Conservation (phyloP, 2,797 vertebrate genomes). For the Gymnoscopelus braueri region DNA sequence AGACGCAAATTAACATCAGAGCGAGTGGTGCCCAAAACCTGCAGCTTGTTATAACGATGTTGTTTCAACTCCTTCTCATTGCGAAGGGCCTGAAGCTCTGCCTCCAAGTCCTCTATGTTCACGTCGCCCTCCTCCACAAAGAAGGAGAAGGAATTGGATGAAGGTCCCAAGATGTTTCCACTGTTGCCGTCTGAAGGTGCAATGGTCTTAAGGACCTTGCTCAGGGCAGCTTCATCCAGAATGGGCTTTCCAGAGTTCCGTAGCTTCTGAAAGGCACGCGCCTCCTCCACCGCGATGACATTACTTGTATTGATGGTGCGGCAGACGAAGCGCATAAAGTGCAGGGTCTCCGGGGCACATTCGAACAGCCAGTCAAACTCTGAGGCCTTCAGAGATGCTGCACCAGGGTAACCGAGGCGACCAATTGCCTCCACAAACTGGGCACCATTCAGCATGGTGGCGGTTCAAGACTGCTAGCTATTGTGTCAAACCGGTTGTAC, state of each 20-base stretch:
- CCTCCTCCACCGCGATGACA: conserved; percentile 82
- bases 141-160: conserved; percentile 32
- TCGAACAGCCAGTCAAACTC: conserved; percentile 98
- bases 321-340: conserved; percentile 91
- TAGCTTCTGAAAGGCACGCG: conserved; percentile 79
- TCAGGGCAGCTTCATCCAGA: conserved; percentile 84
- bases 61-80: conserved; percentile 84
- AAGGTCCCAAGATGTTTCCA: conserved; percentile 12
- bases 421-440: conserved; percentile 89
- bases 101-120: conserved; percentile 81
- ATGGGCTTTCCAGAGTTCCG: conserved; percentile 80
- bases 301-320: conserved; percentile 80
- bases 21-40: conserved; percentile 75
- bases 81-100: conserved; percentile 82
- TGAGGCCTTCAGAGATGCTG: conserved; percentile 82
- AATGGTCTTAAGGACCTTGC: conserved; percentile 86
- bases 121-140: conserved; percentile 68
- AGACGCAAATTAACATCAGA: conserved; percentile 76
- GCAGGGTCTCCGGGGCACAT: conserved; percentile 80
- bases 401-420: conserved; percentile 85
- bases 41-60: conserved; percentile 82
- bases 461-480: conserved; percentile 22
- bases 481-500: conserved; percentile 5
- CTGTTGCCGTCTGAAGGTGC: conserved; percentile 56
- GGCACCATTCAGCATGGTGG: conserved; percentile 87